A percentile compares a stretch with the other conserved stretches of the same genome.
Conservation (phyloP, 2,888 invertebrate species). For the Coenonympha glycerion region DNA sequence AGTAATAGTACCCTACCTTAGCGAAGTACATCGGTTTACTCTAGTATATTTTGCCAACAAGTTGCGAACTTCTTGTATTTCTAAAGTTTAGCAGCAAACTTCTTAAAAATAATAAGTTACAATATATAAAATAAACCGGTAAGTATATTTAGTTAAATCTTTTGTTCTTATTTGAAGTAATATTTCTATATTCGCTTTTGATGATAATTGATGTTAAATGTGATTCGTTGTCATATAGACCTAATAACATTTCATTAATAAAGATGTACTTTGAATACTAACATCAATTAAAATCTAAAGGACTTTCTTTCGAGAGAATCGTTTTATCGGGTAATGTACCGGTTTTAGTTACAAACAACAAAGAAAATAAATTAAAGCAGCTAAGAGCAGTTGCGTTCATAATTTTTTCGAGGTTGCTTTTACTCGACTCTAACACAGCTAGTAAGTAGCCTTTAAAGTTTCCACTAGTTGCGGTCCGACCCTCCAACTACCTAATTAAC, state of each 20-base stretch:
- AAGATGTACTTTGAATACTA: no score
- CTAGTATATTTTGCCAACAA: neutral
- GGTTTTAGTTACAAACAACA: neutral
- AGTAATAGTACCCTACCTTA: neutral
- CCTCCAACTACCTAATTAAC: slow-evolving; percentile 45
- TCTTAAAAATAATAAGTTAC: no score
- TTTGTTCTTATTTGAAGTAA: no score
- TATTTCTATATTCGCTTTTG: neutral
- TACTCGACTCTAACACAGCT: slow-evolving; percentile 30
- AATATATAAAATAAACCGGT: no score
- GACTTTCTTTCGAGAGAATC: no score
- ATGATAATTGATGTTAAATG: no score
- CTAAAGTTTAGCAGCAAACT: neutral
- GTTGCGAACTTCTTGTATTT: neutral
- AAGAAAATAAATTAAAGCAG: slow-evolving; percentile 1
- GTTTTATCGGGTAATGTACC: no score
- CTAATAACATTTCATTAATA: no score
- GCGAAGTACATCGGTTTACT: neutral
- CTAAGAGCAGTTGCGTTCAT: slow-evolving; percentile 5
- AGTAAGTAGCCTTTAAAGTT: slow-evolving; percentile 7
- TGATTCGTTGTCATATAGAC: no score
- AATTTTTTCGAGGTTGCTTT: slow-evolving; percentile 22
- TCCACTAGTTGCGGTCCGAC: slow-evolving; percentile 32
- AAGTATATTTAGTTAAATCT: no score
- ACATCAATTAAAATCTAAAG: no score